Evolutionary conservation across 2,113 vertebrate species (phyloP).

Genomic region (Phainopepla nitens): DNA sequence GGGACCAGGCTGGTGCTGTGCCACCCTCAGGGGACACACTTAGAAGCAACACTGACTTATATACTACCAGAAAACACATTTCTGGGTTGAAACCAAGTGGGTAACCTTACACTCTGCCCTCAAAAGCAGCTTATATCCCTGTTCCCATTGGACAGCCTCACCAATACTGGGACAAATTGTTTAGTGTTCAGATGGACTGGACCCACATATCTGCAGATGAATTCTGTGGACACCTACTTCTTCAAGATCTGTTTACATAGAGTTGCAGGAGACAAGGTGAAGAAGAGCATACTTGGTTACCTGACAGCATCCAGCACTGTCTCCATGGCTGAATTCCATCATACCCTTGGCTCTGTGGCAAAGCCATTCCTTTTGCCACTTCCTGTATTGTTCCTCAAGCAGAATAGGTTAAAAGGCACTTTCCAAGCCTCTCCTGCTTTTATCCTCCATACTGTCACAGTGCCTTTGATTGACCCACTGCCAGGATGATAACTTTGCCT

Average conservation of each 20-base stretch:
- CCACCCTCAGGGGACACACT: not conserved
- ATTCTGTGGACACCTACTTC: not conserved
- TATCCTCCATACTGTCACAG: not conserved
- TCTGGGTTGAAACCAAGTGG: not conserved
- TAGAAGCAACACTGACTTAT: not conserved
- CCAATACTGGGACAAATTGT: not conserved
- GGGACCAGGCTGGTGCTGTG: not conserved
- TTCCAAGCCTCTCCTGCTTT: not conserved
- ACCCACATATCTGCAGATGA: not conserved
- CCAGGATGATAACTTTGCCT: not conserved
- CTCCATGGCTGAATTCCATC: not conserved
- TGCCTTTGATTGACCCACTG: not conserved
- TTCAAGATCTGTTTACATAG: not conserved
- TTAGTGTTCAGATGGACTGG: not conserved
- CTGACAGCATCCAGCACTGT: not conserved
- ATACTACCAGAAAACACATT: not conserved
- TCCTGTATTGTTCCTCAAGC: not conserved
- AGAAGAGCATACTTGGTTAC: not conserved
- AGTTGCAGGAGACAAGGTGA: not conserved
- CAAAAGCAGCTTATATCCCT: not conserved
- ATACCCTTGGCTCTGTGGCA: not conserved
- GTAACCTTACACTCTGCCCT: not conserved
- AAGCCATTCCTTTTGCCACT: not conserved
- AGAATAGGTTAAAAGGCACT: not conserved
- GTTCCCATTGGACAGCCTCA: not conserved